A percentile compares a stretch with the other conserved stretches of the same genome.
These are phyloP conservation scores for Phycodurus eques DNA, from an alignment of 2,113 vertebrate species.

Conservation along the genomic window DNA sequence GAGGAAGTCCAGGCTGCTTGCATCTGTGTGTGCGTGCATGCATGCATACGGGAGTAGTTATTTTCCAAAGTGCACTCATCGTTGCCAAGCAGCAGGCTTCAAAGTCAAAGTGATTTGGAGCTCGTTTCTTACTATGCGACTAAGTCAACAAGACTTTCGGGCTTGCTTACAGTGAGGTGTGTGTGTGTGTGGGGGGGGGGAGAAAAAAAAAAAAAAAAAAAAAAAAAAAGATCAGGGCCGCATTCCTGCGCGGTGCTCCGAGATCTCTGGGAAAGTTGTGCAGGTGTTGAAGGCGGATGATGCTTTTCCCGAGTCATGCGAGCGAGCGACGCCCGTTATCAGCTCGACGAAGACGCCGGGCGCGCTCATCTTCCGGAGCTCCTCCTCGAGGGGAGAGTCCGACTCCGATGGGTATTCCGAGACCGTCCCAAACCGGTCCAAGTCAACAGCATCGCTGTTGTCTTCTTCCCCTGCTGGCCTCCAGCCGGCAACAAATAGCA, in stretches of 20 bases:
- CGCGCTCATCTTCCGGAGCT: background rate
- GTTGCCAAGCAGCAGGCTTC: constrained; percentile 17
- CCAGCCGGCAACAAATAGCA: constrained; percentile 19
- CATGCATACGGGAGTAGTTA: background rate
- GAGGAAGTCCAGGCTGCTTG: constrained; percentile 6
- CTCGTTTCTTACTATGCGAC: background rate
- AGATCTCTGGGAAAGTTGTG: constrained; percentile 22
- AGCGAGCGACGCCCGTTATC: constrained; percentile 31
- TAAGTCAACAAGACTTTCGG: background rate
- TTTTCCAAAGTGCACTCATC: constrained; percentile 31
- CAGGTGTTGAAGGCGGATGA: constrained; percentile 40
- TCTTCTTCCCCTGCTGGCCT: constrained; percentile 23
- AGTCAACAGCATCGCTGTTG: too few species aligned
- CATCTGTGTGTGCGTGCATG: constrained; percentile 1
- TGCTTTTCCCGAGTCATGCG: constrained; percentile 35
- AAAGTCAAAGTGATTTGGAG: constrained; percentile 2
- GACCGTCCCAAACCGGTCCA: background rate
- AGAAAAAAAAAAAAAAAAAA: background rate
- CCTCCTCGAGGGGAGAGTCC: background rate
- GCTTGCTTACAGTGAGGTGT: background rate
- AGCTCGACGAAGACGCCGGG: background rate
- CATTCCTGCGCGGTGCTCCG: background rate
- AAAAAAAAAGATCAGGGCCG: background rate
- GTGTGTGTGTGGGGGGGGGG: too few species aligned
- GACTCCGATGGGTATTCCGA: background rate